Evolutionary conservation across 2,113 vertebrate species (phyloP).

Genomic region (Cisticola juncidis): DNA sequence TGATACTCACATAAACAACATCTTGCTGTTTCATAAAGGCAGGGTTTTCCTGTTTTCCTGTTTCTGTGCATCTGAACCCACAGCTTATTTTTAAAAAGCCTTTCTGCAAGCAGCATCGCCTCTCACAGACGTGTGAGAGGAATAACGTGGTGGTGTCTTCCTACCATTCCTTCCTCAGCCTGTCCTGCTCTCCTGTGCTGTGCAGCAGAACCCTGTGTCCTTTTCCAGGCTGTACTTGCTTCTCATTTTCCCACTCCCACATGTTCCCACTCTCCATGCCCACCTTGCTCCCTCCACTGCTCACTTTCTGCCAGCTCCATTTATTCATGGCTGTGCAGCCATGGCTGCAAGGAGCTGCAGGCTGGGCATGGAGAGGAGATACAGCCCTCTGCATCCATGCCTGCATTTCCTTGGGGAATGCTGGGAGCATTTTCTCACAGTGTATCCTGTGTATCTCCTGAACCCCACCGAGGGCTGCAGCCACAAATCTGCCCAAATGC

Average conservation of each 20-base stretch:
- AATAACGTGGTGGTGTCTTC: not conserved
- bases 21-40: not conserved
- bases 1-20: not conserved
- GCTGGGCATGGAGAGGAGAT: not conserved
- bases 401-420: not conserved
- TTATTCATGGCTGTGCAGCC: not conserved
- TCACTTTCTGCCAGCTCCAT: not conserved
- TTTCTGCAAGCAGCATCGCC: fast-evolving
- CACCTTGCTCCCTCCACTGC: not conserved
- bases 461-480: not conserved
- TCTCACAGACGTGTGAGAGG: not conserved
- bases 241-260: not conserved
- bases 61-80: not conserved
- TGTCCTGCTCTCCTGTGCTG: not conserved
- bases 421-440: not conserved
- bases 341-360: not conserved
- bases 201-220: not conserved
- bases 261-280: not conserved
- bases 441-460: not conserved
- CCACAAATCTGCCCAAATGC: not conserved
- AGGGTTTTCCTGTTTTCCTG: not conserved
- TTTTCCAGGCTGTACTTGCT: not conserved
- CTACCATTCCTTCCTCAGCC: not conserved
- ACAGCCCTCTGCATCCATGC: not conserved
- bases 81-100: not conserved